These are phyloP conservation scores for Catocala sponsa DNA, from an alignment of 2,888 invertebrate genomes.

Conservation along the genomic window DNA sequence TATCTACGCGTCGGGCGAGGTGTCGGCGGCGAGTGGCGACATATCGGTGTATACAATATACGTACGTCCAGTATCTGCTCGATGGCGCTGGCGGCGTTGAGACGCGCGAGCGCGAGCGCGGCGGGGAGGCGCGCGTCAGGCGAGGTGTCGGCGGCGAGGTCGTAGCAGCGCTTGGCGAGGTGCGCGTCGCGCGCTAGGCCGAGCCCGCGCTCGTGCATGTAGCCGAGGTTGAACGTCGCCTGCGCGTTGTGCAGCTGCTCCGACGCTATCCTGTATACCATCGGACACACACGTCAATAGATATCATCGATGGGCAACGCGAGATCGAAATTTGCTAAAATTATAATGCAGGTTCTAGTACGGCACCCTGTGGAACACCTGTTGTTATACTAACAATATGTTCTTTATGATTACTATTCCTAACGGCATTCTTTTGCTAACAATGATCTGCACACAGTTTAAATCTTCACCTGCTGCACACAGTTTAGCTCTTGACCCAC, in stretches of 20 bases:
- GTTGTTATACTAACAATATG: no score
- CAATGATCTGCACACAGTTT: no score
- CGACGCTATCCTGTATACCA: constrained; percentile 60
- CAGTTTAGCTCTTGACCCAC: no score
- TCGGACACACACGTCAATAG: background rate
- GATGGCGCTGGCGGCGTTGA: constrained; percentile 89
- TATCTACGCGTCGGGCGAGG: no score
- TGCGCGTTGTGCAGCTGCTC: constrained; percentile 98
- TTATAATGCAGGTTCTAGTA: no score
- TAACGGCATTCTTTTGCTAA: no score
- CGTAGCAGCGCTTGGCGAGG: constrained; percentile 98
- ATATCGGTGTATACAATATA: background rate
- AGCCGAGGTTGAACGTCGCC: constrained; percentile 99
- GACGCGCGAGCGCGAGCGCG: constrained; percentile 95
- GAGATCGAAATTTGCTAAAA: no score
- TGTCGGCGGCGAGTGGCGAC: no score
- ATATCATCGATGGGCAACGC: no score
- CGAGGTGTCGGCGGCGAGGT: constrained; percentile 93
- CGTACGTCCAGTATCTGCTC: constrained; percentile 46
- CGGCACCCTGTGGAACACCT: no score
- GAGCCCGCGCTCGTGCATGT: constrained; percentile 99
- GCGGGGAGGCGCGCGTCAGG: constrained; percentile 98
- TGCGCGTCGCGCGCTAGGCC: constrained; percentile 97
- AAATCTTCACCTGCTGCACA: no score
- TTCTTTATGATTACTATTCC: no score